Evolutionary conservation across 2,888 invertebrate species (phyloP), one percentile per base, ranked within the genome.

Genomic region (Anodontia alba): DNA sequence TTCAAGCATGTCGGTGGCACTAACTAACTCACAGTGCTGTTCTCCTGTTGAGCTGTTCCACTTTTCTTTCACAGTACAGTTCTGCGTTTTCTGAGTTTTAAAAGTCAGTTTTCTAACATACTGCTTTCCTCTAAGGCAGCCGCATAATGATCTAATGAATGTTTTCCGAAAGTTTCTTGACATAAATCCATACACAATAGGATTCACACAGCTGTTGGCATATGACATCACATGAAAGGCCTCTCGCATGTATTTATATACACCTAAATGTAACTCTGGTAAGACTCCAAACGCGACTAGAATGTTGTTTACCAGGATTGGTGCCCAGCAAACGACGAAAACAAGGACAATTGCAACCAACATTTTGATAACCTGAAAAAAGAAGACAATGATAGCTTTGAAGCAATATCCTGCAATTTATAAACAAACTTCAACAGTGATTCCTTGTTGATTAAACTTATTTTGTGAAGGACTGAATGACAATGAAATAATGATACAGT

Each of bases 101-200:
- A 85, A 85, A 26, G 79, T 76, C 31, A 80, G 76, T 29, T 81
- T 76, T 23, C 84, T 73, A 42, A 86, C 78, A 26, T 82, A 83
- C 1, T 80, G 78, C 42, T 78, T 81, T 1, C 86, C 83, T 3
- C 80, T 76, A 0, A 83, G 67, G 78, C 88, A 88, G 26, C 85
- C 79, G 54, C 89, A 89, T 0, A 90, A 75, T 0, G 89, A 84
- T 51, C 89, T 87, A 43, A 87, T 87, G 87, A 95, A 94, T n/a
- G 91, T 92, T 70, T 92, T 95, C 1, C 96, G 94, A 93, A 96
- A 96, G 93, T 96, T 96, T 90, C 96, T 96, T 62, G 96, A 96
- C 96, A 97, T 96, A 94, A 97, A 97, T 33, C 96, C 96, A 92
- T 97, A 97, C 46, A 97, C 95, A 54, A 97, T 95, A 3, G 97